Evolutionary conservation across 2,888 invertebrate genomes (phyloP).

Genomic region (Incurvaria masculella): DNA sequence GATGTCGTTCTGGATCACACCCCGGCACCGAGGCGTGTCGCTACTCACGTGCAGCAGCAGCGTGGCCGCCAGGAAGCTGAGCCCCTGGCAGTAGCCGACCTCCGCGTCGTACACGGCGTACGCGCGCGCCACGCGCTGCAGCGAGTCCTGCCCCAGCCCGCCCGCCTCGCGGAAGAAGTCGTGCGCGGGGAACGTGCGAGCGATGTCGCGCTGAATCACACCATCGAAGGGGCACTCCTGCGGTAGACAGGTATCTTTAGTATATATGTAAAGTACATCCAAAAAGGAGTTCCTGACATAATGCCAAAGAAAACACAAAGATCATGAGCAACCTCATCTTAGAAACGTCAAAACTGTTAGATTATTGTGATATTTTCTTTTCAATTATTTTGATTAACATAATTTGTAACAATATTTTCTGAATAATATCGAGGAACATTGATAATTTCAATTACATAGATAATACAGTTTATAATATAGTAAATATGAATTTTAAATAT

Average conservation of each 20-base stretch:
- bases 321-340: no score
- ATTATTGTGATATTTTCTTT: neutral
- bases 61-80: conserved; percentile 97
- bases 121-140: conserved; percentile 94
- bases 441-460: no score
- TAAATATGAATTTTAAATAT: no score
- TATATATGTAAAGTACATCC: no score
- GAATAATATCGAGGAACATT: no score
- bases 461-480: no score
- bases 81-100: conserved; percentile 98
- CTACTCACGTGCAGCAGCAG: conserved; percentile 86
- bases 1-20: conserved; percentile 94
- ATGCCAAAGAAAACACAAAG: no score
- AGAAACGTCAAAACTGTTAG: neutral
- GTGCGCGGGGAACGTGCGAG: conserved; percentile 98
- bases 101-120: conserved; percentile 97
- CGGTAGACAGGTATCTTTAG: no score
- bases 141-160: conserved; percentile 92
- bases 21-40: conserved; percentile 92
- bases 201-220: conserved; percentile 94
- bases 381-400: no score
- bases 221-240: conserved; percentile 94
- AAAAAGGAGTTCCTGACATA: no score
- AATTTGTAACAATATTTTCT: no score
- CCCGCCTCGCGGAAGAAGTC: conserved; percentile 96